Evolutionary conservation across 2,797 vertebrate species (phyloP).

Genomic region (Sebastiscus albofasciatus): DNA sequence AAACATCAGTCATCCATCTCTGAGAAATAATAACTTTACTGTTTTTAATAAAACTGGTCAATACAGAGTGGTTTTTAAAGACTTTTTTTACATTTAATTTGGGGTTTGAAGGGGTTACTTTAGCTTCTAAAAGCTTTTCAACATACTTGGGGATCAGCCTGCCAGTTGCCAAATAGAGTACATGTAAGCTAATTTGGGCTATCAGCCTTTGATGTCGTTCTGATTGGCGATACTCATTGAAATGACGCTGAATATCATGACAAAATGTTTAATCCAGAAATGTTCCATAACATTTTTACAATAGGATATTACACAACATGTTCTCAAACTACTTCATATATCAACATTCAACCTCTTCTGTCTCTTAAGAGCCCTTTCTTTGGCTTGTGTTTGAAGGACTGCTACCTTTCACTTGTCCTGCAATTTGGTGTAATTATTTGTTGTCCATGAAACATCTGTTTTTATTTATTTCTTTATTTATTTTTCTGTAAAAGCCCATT

Average conservation of each 20-base stretch:
- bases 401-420: not conserved
- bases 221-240: not conserved
- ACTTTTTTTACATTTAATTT: not conserved
- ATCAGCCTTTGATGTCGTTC: not conserved
- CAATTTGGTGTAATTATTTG: not conserved
- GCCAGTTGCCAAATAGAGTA: not conserved
- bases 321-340: not conserved
- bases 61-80: not conserved
- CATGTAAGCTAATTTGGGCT: not conserved
- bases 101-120: not conserved
- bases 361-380: not conserved
- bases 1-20: not conserved
- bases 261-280: not conserved
- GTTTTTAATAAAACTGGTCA: not conserved
- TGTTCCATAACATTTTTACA: not conserved
- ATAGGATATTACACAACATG: not conserved
- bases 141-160: not conserved
- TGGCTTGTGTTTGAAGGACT: not conserved
- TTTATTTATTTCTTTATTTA: not conserved
- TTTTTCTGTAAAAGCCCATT: slow-evolving; percentile 3
- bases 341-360: not conserved
- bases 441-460: not conserved
- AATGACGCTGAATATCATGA: not conserved
- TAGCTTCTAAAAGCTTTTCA: not conserved
- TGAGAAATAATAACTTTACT: not conserved